phyloP scores from a whole-genome alignment of 2,888 invertebrate species.

The Parasteatoda lunata region DNA sequence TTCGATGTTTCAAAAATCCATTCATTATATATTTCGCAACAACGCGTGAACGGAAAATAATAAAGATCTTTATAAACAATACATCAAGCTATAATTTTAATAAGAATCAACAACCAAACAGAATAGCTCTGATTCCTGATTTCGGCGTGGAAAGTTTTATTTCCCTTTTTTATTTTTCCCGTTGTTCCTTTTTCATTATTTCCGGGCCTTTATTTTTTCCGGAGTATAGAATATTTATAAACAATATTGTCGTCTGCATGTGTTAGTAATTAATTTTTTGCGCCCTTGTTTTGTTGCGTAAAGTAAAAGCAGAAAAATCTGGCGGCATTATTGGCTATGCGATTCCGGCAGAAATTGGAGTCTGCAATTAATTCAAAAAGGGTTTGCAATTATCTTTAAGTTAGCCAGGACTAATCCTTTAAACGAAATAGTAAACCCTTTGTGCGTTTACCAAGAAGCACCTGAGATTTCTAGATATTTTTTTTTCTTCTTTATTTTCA shows the following conservation, averaged over 20 bases:
- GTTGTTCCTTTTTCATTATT: conserved; percentile 44
- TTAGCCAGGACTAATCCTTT: conserved; percentile 65
- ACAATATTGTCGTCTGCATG: conserved; percentile 62
- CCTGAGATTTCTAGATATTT: conserved; percentile 50
- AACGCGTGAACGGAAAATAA: conserved; percentile 13
- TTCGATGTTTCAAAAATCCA: conserved; percentile 1
- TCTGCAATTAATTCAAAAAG: conserved; percentile 67
- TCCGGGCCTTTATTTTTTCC: conserved; percentile 34
- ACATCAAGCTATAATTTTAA: conserved; percentile 46
- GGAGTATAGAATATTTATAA: conserved; percentile 55
- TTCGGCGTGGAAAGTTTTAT: conserved; percentile 31
- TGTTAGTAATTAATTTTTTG: conserved; percentile 67
- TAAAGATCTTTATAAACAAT: conserved; percentile 33
- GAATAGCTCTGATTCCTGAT: conserved; percentile 47
- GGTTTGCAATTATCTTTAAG: conserved; percentile 66
- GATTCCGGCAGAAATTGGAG: conserved; percentile 58
- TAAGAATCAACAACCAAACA: conserved; percentile 32
- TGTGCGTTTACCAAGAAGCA: conserved; percentile 58
- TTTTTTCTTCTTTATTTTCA: not conserved
- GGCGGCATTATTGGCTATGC: conserved; percentile 59
- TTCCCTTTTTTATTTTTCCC: conserved; percentile 30
- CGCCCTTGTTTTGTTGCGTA: conserved; percentile 44
- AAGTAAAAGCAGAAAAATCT: conserved; percentile 47
- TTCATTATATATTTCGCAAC: conserved; percentile 12
- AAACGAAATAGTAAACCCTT: conserved; percentile 67